Evolutionary conservation across 1,140 invertebrate genomes (phyloP).

Genomic region (Drosophila novamexicana): DNA sequence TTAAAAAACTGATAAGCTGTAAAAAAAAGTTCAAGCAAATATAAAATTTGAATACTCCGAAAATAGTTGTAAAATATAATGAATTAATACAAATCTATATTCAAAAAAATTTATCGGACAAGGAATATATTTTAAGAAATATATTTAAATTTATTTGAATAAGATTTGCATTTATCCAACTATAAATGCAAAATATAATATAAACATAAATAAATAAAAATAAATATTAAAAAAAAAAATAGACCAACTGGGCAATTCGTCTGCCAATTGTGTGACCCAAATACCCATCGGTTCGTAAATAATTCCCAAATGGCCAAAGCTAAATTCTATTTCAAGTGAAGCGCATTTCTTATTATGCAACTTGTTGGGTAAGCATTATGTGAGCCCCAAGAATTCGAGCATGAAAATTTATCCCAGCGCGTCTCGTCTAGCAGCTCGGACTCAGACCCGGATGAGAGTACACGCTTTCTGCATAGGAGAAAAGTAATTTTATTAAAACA

Average conservation of each 20-base stretch:
- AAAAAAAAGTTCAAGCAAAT: too few relatives aligned
- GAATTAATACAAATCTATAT: too few relatives aligned
- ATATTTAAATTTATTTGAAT: too few relatives aligned
- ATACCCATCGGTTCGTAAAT: slow-evolving; percentile 22
- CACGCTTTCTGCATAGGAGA: neutral
- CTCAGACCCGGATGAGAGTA: too few relatives aligned
- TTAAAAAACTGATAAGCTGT: too few relatives aligned
- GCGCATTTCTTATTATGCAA: slow-evolving; percentile 30
- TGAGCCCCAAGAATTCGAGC: slow-evolving; percentile 27
- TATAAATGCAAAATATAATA: too few relatives aligned
- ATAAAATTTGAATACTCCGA: too few relatives aligned
- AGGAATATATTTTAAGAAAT: too few relatives aligned
- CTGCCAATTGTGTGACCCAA: slow-evolving; percentile 3
- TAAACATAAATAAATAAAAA: neutral
- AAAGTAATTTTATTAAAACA: slow-evolving; percentile 52
- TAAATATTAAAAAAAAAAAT: neutral
- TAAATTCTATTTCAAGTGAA: slow-evolving; percentile 36
- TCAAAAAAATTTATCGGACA: too few relatives aligned
- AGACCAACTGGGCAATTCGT: neutral
- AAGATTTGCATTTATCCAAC: too few relatives aligned
- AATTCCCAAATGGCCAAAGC: slow-evolving; percentile 22
- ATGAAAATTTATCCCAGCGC: slow-evolving; percentile 22
- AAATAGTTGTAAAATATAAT: too few relatives aligned
- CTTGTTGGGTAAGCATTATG: slow-evolving; percentile 31
- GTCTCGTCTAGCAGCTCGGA: neutral